Percentiles rank a stretch among this genome's conserved stretches.
Conservation (phyloP, 2,113 vertebrate species). For the Grammomys surdaster region DNA sequence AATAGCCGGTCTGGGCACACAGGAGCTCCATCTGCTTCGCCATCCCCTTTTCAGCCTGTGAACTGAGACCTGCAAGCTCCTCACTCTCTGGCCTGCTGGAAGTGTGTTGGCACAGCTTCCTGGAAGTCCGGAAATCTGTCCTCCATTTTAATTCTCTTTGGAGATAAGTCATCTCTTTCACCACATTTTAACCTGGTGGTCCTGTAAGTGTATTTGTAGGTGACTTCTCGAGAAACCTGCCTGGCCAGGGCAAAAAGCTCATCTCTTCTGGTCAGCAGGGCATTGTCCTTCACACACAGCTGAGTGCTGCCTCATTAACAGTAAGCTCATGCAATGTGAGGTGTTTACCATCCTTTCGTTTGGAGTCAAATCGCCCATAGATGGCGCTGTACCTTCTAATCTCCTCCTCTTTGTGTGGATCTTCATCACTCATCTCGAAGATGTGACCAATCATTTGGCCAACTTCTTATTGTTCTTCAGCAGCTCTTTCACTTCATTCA, state of each 20-base stretch:
- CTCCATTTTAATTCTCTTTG: conserved; percentile 98
- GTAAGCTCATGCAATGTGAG: conserved; percentile 97
- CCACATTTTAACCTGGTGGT: conserved; percentile 96
- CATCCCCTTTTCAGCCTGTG: conserved; percentile 95
- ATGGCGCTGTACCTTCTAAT: conserved; percentile 99
- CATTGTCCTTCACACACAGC: conserved; percentile 95
- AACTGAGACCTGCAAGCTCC: conserved; percentile 90
- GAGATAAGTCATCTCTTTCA: conserved; percentile 95
- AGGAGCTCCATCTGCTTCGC: conserved; percentile 97
- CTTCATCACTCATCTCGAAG: conserved; percentile 90
- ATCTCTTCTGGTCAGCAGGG: conserved; percentile 94
- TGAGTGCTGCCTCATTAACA: conserved; percentile 98
- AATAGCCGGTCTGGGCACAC: conserved; percentile 92
- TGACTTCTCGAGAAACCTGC: conserved; percentile 97
- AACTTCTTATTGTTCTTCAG: no score
- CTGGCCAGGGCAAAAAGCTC: conserved; percentile 96
- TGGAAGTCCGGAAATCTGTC: conserved; percentile 96
- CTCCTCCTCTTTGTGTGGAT: conserved; percentile 95
- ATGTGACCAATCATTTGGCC: no score
- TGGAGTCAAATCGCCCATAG: conserved; percentile 98
- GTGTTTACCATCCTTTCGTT: conserved; percentile 98
- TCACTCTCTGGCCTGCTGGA: conserved; percentile 95
- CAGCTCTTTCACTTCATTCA: no score
- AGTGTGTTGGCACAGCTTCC: conserved; percentile 93
- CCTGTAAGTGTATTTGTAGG: conserved; percentile 97